phyloP scores from a whole-genome alignment of 2,888 invertebrate species.

The Agonopterix subpropinquella region DNA sequence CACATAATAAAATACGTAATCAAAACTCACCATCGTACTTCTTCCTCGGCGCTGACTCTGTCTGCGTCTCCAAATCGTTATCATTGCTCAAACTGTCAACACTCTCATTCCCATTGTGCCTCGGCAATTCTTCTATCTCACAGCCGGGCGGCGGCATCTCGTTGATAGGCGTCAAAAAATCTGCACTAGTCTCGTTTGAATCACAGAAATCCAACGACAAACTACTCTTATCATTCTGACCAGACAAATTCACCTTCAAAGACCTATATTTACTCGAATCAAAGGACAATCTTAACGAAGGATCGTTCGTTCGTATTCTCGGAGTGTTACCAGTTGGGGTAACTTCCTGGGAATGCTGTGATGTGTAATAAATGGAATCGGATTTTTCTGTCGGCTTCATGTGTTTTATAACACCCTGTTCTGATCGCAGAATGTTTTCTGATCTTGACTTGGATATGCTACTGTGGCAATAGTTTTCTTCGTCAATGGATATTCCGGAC shows the following conservation, averaged over 20 bases:
- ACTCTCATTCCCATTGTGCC: slow-evolving; percentile 61
- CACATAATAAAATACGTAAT: background rate
- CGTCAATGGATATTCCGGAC: slow-evolving; percentile 70
- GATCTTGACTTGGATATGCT: slow-evolving; percentile 69
- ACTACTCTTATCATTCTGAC: slow-evolving; percentile 54
- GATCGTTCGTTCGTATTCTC: slow-evolving; percentile 51
- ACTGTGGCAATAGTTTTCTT: slow-evolving; percentile 61
- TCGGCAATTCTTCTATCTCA: slow-evolving; percentile 65
- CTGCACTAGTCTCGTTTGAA: slow-evolving; percentile 69
- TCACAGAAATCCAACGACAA: slow-evolving; percentile 66
- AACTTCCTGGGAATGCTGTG: slow-evolving; percentile 65
- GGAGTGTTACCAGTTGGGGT: slow-evolving; percentile 59
- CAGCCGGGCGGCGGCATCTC: slow-evolving; percentile 70
- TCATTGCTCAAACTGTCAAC: slow-evolving; percentile 63
- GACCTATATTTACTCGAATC: slow-evolving; percentile 61
- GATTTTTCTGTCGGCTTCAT: slow-evolving; percentile 54
- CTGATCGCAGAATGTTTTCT: slow-evolving; percentile 64
- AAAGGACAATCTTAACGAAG: slow-evolving; percentile 56
- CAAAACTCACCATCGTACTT: slow-evolving; percentile 42
- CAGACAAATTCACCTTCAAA: slow-evolving; percentile 41
- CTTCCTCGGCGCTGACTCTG: slow-evolving; percentile 61
- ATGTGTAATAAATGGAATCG: slow-evolving; percentile 67
- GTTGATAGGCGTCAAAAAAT: slow-evolving; percentile 68
- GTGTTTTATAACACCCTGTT: slow-evolving; percentile 47
- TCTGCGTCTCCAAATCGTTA: slow-evolving; percentile 61